Conservation (phyloP, 2,797 vertebrate species). For the Bryconaethiops microstoma region DNA sequence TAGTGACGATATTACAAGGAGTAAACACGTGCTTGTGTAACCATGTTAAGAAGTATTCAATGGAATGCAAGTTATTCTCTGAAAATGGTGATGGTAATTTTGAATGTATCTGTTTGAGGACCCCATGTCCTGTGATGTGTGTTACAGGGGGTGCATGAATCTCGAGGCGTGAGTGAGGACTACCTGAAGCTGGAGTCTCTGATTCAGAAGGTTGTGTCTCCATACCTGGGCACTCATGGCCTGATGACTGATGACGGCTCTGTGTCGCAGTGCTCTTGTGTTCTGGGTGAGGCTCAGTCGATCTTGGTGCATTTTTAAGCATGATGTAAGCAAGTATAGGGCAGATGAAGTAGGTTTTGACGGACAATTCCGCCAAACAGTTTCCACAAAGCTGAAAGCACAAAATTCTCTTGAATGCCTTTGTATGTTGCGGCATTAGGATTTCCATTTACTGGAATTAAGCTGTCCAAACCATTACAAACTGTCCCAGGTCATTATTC, state of each 20-base stretch:
- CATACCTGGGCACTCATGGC: conserved; percentile 92
- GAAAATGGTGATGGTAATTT: background rate
- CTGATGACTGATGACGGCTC: conserved; percentile 85
- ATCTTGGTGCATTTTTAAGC: background rate
- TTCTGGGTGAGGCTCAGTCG: conserved; percentile 81
- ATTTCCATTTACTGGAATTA: too few species aligned
- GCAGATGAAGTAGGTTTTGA: background rate
- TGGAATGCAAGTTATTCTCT: background rate
- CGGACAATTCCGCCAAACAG: too few species aligned
- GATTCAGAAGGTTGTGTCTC: conserved; percentile 94
- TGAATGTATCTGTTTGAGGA: background rate
- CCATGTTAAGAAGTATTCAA: background rate
- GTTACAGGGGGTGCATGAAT: conserved; percentile 91
- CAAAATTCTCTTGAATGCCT: too few species aligned
- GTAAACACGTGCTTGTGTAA: background rate
- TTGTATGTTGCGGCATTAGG: too few species aligned
- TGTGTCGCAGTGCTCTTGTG: conserved; percentile 80
- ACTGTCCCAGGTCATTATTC: too few species aligned
- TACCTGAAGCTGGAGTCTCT: conserved; percentile 91
- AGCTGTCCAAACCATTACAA: too few species aligned
- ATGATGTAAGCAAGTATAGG: background rate
- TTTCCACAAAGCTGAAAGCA: too few species aligned
- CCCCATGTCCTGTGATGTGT: conserved; percentile 28
- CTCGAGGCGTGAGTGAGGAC: conserved; percentile 87
- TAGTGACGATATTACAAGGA: background rate